These are phyloP conservation scores for Mustelus asterias DNA, from an alignment of 2,113 vertebrate species.

Conservation along the genomic window DNA sequence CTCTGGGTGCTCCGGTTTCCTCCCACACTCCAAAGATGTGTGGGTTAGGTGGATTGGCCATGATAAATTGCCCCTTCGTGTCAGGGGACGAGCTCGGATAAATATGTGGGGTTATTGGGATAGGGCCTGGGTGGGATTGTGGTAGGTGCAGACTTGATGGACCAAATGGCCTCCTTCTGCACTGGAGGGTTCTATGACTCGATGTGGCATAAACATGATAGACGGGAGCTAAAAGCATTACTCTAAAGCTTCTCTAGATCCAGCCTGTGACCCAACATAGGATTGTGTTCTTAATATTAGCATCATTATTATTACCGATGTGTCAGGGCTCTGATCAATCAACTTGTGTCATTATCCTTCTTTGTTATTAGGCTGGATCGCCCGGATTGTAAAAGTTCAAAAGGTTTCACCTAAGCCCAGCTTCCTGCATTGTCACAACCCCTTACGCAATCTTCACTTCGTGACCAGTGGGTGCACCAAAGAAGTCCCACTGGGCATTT, in stretches of 20 bases:
- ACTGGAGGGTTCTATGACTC: too few species aligned
- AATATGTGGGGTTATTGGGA: too few species aligned
- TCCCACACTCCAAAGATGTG: too few species aligned
- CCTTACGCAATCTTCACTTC: not conserved
- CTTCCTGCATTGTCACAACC: not conserved
- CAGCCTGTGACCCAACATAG: not conserved
- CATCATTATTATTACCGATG: too few species aligned
- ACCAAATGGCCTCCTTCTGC: too few species aligned
- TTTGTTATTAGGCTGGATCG: not conserved
- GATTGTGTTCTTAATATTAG: not conserved
- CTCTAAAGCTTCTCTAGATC: not conserved
- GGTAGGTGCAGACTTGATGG: too few species aligned
- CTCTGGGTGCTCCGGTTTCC: too few species aligned
- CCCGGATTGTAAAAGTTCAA: not conserved
- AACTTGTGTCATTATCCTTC: not conserved
- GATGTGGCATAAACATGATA: not conserved
- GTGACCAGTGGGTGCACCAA: not conserved
- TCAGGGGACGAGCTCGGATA: too few species aligned
- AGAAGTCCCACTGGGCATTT: not conserved
- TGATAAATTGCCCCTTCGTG: too few species aligned
- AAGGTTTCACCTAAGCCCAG: not conserved
- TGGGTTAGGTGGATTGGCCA: too few species aligned
- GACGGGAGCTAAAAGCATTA: not conserved
- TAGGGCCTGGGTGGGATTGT: too few species aligned
- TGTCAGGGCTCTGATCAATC: not conserved